Evolutionary conservation across 2,888 invertebrate species (phyloP).

Genomic region (Chrysodeixis includens): DNA sequence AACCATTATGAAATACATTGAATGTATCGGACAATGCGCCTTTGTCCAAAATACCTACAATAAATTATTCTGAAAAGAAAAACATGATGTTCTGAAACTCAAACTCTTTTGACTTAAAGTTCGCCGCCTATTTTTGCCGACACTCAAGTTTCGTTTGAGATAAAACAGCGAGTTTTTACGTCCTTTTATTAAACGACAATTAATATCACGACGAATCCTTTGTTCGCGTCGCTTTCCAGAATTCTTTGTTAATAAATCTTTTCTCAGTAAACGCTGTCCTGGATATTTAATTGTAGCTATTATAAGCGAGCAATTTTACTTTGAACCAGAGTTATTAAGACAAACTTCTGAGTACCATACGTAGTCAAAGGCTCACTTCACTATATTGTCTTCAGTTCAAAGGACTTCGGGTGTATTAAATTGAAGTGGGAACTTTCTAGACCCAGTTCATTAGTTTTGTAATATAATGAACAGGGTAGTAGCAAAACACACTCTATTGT

Average conservation of each 20-base stretch:
- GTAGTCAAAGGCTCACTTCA: conserved; percentile 16
- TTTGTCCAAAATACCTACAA: not conserved
- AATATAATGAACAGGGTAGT: not conserved
- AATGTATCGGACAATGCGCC: no score
- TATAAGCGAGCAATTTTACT: conserved; percentile 27
- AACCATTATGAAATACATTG: no score
- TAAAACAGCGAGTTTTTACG: conserved; percentile 46
- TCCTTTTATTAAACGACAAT: conserved; percentile 53
- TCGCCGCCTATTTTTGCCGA: conserved; percentile 33
- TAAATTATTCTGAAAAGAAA: conserved; percentile 19
- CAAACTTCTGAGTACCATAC: conserved; percentile 33
- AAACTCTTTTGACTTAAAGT: conserved; percentile 27
- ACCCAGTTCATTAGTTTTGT: conserved; percentile 3
- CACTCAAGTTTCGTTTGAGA: conserved; percentile 27
- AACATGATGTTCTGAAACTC: conserved; percentile 20
- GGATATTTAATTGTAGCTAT: conserved; percentile 29
- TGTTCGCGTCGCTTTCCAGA: conserved; percentile 28
- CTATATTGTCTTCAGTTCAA: conserved; percentile 18
- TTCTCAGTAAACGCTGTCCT: conserved; percentile 32
- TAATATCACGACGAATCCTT: conserved; percentile 52
- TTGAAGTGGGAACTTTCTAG: conserved; percentile 21
- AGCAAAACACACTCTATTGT: not conserved
- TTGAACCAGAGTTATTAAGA: conserved; percentile 26
- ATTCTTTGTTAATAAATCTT: conserved; percentile 40
- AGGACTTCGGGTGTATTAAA: conserved; percentile 22